Evolutionary conservation across 2,113 vertebrate species (phyloP).

Genomic region (Henicopernis longicauda): DNA sequence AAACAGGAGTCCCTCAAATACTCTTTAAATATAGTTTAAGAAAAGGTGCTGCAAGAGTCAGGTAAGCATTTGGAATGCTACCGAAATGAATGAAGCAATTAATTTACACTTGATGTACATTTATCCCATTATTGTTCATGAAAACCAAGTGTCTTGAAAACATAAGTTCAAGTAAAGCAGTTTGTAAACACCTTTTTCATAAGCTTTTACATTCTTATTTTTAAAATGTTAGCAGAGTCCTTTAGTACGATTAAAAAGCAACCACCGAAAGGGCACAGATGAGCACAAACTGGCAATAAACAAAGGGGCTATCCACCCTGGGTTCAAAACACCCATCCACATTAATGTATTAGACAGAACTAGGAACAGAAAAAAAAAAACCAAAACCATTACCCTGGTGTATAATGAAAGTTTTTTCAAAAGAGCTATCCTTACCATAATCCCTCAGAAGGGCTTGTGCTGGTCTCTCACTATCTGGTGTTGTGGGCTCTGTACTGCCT

Average conservation of each 20-base stretch:
- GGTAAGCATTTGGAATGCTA: neutral
- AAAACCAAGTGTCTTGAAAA: neutral
- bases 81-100: neutral
- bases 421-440: constrained; percentile 80
- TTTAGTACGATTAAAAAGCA: neutral
- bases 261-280: neutral
- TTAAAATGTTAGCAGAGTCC: neutral
- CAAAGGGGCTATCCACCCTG: no score
- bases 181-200: neutral
- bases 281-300: neutral
- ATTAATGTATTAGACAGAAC: neutral
- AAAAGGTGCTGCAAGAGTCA: neutral
- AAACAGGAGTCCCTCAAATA: neutral
- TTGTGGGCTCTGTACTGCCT: constrained; percentile 86
- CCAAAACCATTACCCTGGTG: neutral
- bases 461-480: constrained; percentile 88
- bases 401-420: neutral
- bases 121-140: neutral
- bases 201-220: neutral
- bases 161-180: neutral
- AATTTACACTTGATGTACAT: neutral
- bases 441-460: constrained; percentile 89
- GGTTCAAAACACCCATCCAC: neutral
- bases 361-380: neutral
- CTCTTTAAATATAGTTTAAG: neutral